Evolutionary conservation across 1,140 invertebrate genomes (phyloP).

Genomic region (Diorhabda carinulata): DNA sequence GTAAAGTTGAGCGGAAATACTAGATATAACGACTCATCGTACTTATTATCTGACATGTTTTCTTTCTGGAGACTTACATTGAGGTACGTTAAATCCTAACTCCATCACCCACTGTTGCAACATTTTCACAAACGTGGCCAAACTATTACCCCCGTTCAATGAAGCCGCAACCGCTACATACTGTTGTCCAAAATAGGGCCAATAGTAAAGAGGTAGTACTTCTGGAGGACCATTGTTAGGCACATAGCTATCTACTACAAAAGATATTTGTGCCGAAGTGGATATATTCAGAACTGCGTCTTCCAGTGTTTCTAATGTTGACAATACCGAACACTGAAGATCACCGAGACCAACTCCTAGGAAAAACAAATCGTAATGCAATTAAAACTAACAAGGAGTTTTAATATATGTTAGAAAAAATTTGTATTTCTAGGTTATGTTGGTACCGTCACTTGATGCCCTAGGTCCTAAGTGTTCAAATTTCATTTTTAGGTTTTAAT

Average conservation of each 20-base stretch:
- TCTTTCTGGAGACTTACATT: slow-evolving; percentile 51
- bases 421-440: no score
- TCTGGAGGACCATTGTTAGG: slow-evolving; percentile 45
- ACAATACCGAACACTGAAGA: slow-evolving; percentile 78
- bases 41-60: no score
- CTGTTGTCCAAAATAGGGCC: slow-evolving; percentile 73
- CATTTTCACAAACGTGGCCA: slow-evolving; percentile 77
- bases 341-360: slow-evolving; percentile 71
- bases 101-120: slow-evolving; percentile 78
- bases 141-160: slow-evolving; percentile 82
- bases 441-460: no score
- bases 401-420: no score
- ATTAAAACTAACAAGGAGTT: no score
- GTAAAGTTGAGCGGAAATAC: no score
- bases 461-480: no score
- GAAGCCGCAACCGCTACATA: slow-evolving; percentile 82
- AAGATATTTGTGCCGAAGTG: slow-evolving; percentile 81
- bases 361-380: slow-evolving; percentile 7
- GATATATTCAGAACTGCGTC: slow-evolving; percentile 84
- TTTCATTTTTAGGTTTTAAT: no score
- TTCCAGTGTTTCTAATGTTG: slow-evolving; percentile 61
- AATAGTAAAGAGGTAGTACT: slow-evolving; percentile 60
- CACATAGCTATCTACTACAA: slow-evolving; percentile 55
- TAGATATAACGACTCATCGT: no score
- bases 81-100: slow-evolving; percentile 70